Conservation (phyloP, 2,888 invertebrate species). For the Dicycla oo region DNA sequence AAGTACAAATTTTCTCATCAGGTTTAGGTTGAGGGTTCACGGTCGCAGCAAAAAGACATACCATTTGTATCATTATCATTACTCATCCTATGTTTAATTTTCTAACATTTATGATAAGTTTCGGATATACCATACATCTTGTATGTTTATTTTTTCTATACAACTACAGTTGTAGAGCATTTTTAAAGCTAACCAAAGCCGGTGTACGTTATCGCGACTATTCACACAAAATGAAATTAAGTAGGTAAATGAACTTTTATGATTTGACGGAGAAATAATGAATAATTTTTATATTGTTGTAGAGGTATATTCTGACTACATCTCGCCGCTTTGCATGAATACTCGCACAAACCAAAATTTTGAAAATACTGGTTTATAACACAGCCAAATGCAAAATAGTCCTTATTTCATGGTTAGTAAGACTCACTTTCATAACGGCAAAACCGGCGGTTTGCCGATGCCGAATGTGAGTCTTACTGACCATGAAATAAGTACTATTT, state of each 20-base stretch:
- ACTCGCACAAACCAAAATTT: too few species aligned
- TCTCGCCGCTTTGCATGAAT: too few species aligned
- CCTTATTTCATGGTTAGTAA: too few species aligned
- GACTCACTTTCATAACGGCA: too few species aligned
- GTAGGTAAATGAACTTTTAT: conserved; percentile 81
- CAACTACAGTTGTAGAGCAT: conserved; percentile 73
- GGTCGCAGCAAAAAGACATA: conserved; percentile 79
- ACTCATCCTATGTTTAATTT: conserved; percentile 71
- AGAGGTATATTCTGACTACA: conserved; percentile 74
- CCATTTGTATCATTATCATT: conserved; percentile 74
- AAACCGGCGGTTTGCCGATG: too few species aligned
- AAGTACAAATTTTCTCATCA: conserved; percentile 89
- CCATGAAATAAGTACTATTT: too few species aligned
- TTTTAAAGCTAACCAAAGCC: conserved; percentile 77
- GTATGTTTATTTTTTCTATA: conserved; percentile 75
- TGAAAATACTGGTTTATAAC: too few species aligned
- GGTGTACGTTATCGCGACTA: conserved; percentile 75
- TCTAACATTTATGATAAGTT: conserved; percentile 66
- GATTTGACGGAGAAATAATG: conserved; percentile 75
- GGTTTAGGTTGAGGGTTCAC: conserved; percentile 83
- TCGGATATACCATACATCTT: conserved; percentile 72
- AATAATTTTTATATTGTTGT: conserved; percentile 75
- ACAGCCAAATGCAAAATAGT: too few species aligned
- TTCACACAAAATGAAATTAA: conserved; percentile 80
- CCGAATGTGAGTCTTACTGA: too few species aligned